A percentile compares a stretch with the other conserved stretches of the same genome.
phyloP scores from a whole-genome alignment of 1,140 invertebrate genomes.

The Nasonia longicornis region DNA sequence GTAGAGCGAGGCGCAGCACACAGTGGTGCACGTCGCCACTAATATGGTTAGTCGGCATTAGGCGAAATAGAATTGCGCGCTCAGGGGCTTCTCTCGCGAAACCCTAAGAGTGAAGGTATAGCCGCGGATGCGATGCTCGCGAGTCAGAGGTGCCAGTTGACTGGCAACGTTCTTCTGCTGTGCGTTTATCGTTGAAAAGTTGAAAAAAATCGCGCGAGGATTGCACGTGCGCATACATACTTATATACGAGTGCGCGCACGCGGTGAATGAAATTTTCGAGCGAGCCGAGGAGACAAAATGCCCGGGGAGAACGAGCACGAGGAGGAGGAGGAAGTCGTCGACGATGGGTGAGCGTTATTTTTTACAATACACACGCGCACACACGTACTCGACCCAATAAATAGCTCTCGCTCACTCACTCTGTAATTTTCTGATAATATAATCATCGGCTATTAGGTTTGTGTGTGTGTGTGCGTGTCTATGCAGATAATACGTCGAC shows the following conservation, averaged over 20 bases:
- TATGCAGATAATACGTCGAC: background rate
- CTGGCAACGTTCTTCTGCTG: background rate
- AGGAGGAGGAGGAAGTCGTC: conserved; percentile 32
- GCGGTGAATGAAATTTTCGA: background rate
- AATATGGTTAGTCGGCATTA: conserved; percentile 42
- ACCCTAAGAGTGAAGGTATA: conserved; percentile 23
- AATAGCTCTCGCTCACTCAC: no score
- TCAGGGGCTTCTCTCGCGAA: conserved; percentile 34
- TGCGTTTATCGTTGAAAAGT: background rate
- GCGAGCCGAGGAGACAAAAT: conserved; percentile 22
- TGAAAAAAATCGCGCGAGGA: background rate
- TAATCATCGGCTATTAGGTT: no score
- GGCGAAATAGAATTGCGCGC: conserved; percentile 28
- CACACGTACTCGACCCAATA: no score
- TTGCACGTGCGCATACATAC: background rate
- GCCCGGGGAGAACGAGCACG: conserved; percentile 35
- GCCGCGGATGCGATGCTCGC: background rate
- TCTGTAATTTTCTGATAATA: no score
- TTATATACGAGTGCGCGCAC: background rate
- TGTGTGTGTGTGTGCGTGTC: no score
- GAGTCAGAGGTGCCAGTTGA: background rate
- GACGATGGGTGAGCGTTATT: conserved; percentile 38
- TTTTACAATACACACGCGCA: background rate
- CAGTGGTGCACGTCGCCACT: background rate
- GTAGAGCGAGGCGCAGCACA: background rate